A percentile compares a stretch with the other conserved stretches of the same genome.
phyloP scores from a whole-genome alignment of 2,113 vertebrate genomes.

The Micronycteris hirsuta region DNA sequence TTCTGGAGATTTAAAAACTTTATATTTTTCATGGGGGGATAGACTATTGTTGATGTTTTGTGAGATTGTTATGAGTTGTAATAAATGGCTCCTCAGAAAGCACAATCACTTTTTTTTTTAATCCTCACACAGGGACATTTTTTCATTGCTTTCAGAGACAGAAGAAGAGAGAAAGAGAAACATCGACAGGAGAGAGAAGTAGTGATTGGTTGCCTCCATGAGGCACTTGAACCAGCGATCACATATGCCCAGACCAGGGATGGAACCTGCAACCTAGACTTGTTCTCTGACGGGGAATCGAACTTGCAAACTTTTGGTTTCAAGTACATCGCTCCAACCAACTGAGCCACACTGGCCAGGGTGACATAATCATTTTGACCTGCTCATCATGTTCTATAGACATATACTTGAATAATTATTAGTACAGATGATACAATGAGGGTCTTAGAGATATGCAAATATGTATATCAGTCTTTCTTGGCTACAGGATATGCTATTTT shows the following conservation, averaged over 20 bases:
- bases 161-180: too few species aligned
- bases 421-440: background rate
- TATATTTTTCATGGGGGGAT: background rate
- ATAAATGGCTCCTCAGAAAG: background rate
- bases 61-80: background rate
- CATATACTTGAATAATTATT: background rate
- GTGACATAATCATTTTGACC: background rate
- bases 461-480: background rate
- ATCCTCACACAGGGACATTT: too few species aligned
- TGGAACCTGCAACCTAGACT: too few species aligned
- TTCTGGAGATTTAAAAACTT: constrained; percentile 4
- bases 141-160: too few species aligned
- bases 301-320: too few species aligned
- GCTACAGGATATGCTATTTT: background rate
- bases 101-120: background rate
- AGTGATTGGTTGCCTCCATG: too few species aligned
- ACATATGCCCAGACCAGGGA: too few species aligned
- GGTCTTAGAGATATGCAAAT: background rate
- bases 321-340: too few species aligned
- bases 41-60: background rate
- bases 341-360: too few species aligned
- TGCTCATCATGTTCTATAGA: background rate
- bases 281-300: too few species aligned
- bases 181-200: too few species aligned
- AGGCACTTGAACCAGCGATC: too few species aligned